Conservation (phyloP, 2,113 vertebrate genomes). For the Emydura subglobosa region DNA sequence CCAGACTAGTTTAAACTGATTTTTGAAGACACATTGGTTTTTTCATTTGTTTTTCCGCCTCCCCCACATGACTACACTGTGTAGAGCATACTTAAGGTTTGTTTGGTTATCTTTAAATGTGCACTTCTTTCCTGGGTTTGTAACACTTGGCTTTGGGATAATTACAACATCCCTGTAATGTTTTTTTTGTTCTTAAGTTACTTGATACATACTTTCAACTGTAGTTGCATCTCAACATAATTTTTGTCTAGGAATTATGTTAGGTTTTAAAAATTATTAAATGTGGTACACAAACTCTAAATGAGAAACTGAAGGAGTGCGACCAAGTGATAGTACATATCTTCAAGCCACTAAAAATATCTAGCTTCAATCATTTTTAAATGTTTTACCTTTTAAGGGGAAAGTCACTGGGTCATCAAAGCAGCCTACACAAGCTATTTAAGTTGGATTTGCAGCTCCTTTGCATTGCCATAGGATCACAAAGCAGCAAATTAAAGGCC, state of each 20-base stretch:
- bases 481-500: not conserved
- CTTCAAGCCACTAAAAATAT: not conserved
- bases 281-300: not conserved
- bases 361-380: not conserved
- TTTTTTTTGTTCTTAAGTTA: not conserved
- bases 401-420: not conserved
- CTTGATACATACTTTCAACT: not conserved
- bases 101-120: too few species aligned
- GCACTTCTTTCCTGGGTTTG: too few species aligned
- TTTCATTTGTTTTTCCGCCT: too few species aligned
- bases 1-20: too few species aligned
- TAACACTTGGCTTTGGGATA: too few species aligned
- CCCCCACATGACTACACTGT: too few species aligned
- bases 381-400: not conserved
- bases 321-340: not conserved
- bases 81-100: too few species aligned
- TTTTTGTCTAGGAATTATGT: not conserved
- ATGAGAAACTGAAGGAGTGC: not conserved
- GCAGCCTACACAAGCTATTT: not conserved
- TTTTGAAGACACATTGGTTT: too few species aligned
- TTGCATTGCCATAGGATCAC: not conserved
- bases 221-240: not conserved
- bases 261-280: not conserved
- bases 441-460: not conserved
- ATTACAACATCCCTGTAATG: too few species aligned